A percentile compares a stretch with the other conserved stretches of the same genome.
Evolutionary conservation across 2,113 vertebrate genomes (phyloP).

Genomic region (Ivindomyrus marchei): DNA sequence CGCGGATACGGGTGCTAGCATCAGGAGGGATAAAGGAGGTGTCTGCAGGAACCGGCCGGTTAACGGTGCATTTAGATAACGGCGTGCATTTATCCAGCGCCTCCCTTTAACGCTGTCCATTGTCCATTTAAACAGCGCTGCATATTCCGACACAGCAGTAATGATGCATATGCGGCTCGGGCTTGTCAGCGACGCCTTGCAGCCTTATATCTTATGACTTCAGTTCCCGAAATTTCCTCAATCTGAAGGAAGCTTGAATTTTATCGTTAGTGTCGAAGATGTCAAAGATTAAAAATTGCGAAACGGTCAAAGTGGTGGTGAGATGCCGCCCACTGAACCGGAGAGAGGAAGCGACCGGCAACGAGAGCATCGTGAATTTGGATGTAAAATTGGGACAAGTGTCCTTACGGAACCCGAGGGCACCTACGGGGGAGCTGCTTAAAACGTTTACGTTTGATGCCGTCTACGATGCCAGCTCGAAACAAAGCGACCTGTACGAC

Average conservation of each 20-base stretch:
- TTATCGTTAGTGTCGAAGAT: slow-evolving; percentile 54
- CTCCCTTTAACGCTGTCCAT: slow-evolving; percentile 13
- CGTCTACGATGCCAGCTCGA: slow-evolving; percentile 82
- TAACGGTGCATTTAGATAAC: slow-evolving; percentile 4
- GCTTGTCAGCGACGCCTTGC: slow-evolving; percentile 21
- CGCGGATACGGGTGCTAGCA: slow-evolving; percentile 19
- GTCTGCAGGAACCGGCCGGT: not conserved
- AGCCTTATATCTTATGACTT: slow-evolving; percentile 19
- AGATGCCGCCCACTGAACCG: slow-evolving; percentile 84
- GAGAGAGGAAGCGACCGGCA: slow-evolving; percentile 74
- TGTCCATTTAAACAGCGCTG: slow-evolving; percentile 23
- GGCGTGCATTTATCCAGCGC: not conserved
- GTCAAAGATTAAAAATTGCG: slow-evolving; percentile 74
- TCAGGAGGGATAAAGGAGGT: not conserved
- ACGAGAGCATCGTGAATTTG: slow-evolving; percentile 73
- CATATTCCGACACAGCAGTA: slow-evolving; percentile 17
- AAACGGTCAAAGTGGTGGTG: slow-evolving; percentile 90
- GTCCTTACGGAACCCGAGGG: slow-evolving; percentile 80
- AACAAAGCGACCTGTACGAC: slow-evolving; percentile 87
- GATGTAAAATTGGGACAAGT: slow-evolving; percentile 87
- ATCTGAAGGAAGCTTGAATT: not conserved
- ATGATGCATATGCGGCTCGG: slow-evolving; percentile 27
- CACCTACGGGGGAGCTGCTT: slow-evolving; percentile 70
- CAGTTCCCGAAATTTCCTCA: slow-evolving; percentile 8
- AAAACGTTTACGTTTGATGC: slow-evolving; percentile 95